Evolutionary conservation across 53 echinoderm and acorn worm genomes (phyloP), one percentile per base, ranked within the genome.

Genomic region (Mesocentrotus franciscanus): DNA sequence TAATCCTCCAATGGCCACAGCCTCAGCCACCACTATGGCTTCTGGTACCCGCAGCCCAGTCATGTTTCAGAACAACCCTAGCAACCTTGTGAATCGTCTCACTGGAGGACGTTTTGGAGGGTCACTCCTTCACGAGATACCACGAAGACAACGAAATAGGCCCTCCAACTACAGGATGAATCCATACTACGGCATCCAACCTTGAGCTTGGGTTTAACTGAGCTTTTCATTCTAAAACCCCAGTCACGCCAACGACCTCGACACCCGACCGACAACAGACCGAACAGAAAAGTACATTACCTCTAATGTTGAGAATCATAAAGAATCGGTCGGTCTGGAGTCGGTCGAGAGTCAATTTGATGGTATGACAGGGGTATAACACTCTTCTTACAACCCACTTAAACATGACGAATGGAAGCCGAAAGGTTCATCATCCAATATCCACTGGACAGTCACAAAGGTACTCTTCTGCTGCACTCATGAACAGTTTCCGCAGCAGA

Each of bases 91-190:
- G 24, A 42, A 42, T 6, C 18, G 64, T 20, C 64, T 64, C 64
- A 29, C 55, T 24, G 72, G 72, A 64, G 71, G 72, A 27, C 56
- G 75, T 68, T 92, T 92, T 20, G 92, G 92, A 64, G 93, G 93
- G 0, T 93, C 93, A 3, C 93, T 12, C 3, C 93, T 93, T 7
- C 35, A 60, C 32, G 93, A 93, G 81, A 61, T 93, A n/a, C 60
- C 81, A 12, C 78, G 81, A 29, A 71, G 56, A 13, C 87, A 87
- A 87, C 60, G 35, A 15, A 22, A 10, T 6, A 58, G 93, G 58
- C 93, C 93, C 11, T 14, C 93, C 24, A 81, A 58, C 81, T 60
- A 60, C 81, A 78, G 83, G 33, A 78, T 22, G 81, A 60, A 56
- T 20, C 93, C 60, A 17, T 93, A 79, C 83, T 57, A 56, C 18